Evolutionary conservation across 2,888 invertebrate genomes (phyloP), one percentile per base, ranked within the genome.

Genomic region (Euzophera pinguis): DNA sequence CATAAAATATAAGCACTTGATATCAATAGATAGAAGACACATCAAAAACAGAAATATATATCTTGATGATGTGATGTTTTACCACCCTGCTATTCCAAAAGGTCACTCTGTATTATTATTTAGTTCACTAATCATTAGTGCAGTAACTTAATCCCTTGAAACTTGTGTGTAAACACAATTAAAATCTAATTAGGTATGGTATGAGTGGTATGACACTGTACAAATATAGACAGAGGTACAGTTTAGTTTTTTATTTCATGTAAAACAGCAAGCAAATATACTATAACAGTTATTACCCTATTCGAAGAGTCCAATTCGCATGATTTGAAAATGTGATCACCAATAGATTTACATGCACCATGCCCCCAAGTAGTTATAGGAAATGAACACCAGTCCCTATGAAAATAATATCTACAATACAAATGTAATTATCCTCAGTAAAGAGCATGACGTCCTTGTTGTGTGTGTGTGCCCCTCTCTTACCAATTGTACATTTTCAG

Each of bases 401-500:
- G 4, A 16, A 1, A 10, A 39, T 35, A 7, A 35, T 4, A 27
- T n/a, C n/a, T 4, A 27, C 34, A 8, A 14, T 35, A 13, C 16
- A 17, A 10, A 13, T 34, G n/a, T n/a, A n/a, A 47, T 5, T n/a
- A 9, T 6, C 14, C 29, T 16, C 0, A 43, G n/a, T 14, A 4
- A 27, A 14, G 7, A 54, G 59, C 58, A 61, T 58, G 58, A 52
- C 47, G 32, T 47, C 50, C 55, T 63, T 66, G 62, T 55, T 49
- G 62, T 63, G 59, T 71, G 74, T 73, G 84, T 81, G 87, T 84
- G 75, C 64, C 63, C 80, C 83, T 71, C 66, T 81, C 67, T 86
- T 72, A 88, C 76, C 65, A 58, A 56, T 81, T 84, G 67, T 88
- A 72, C 82, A 69, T 88, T 93, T 93, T 72, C 93, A 94, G 94